phyloP scores from a whole-genome alignment of 1,140 invertebrate species.

The Anastrepha obliqua region DNA sequence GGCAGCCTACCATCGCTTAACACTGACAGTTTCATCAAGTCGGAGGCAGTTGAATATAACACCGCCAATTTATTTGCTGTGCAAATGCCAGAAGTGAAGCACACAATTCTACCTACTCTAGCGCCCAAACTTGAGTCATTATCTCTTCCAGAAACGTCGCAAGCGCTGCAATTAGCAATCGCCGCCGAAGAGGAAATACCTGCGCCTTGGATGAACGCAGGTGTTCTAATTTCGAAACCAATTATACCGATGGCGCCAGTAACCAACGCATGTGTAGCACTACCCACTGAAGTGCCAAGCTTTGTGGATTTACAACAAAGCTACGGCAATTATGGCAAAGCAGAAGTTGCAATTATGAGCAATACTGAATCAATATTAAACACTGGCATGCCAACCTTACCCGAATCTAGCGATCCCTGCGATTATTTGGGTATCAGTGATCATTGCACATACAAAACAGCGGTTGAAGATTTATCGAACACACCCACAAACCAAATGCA shows the following conservation, averaged over 20 bases:
- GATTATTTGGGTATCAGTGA: slow-evolving; percentile 12
- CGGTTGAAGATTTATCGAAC: neutral
- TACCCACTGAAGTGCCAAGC: slow-evolving; percentile 84
- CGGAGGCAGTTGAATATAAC: slow-evolving; percentile 49
- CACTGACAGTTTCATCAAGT: neutral
- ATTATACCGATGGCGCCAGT: slow-evolving; percentile 69
- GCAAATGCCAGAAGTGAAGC: slow-evolving; percentile 50
- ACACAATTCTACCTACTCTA: neutral
- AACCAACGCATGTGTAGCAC: slow-evolving; percentile 73
- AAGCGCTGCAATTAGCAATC: slow-evolving; percentile 82
- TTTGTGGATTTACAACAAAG: slow-evolving; percentile 77
- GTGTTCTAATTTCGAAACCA: slow-evolving; percentile 76
- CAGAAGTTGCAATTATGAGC: slow-evolving; percentile 58
- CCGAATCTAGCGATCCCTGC: slow-evolving; percentile 44
- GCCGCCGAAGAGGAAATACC: slow-evolving; percentile 84
- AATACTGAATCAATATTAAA: neutral
- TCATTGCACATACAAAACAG: neutral
- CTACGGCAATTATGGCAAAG: slow-evolving; percentile 59
- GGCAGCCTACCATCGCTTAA: neutral
- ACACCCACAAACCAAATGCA: neutral
- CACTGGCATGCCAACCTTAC: neutral
- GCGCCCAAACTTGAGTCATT: slow-evolving; percentile 62
- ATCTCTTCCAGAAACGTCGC: slow-evolving; percentile 74
- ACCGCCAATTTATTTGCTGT: slow-evolving; percentile 37
- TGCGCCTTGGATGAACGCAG: slow-evolving; percentile 83